Evolutionary conservation across 2,113 vertebrate species (phyloP), one percentile per base, ranked within the genome.

Genomic region (Ammodytes marinus): DNA sequence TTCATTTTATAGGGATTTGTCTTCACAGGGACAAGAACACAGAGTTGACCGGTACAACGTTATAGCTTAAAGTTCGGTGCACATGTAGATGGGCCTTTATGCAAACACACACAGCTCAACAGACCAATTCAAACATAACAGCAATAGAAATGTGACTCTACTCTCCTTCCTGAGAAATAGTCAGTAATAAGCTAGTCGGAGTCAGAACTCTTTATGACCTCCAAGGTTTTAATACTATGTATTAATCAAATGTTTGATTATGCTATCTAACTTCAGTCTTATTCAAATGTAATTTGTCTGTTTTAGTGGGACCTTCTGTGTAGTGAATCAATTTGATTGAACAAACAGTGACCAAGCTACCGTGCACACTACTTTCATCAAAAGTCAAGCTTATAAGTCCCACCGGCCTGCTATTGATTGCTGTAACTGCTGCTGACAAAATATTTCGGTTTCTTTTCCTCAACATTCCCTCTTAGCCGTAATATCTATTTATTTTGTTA

Each of bases 401-500:
- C 84, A 78, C 65, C 0, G 1, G 54, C 12, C 61, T 74, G 73
- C 47, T 52, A 68, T 27, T 27, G 2, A 67, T 53, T 2, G n/a
- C 55, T 58, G 27, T 52, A 75, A 47, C 54, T 5, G 14, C 3
- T 17, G 59, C 57, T 68, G 63, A 54, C 10, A 67, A 43, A 68
- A 64, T 64, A 43, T 54, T 58, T 58, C 42, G 70, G 4, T 52
- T 58, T 53, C 66, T 77, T 50, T 13, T 65, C 74, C 65, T 61
- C 19, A 5, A 37, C 65, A 63, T 80, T 75, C 77, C 66, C 19
- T 39, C 45, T 58, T 19, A 63, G 67, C 42, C 35, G 1, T n/a
- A 69, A 54, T 73, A 73, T 60, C 52, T 52, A 12, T 80, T 75
- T 77, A 65, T 85, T 79, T 69, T 69, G 27, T 53, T 59, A 40